A percentile compares a stretch with the other conserved stretches of the same genome.
Conservation (phyloP, 2,888 invertebrate species). For the Pammene aurita region DNA sequence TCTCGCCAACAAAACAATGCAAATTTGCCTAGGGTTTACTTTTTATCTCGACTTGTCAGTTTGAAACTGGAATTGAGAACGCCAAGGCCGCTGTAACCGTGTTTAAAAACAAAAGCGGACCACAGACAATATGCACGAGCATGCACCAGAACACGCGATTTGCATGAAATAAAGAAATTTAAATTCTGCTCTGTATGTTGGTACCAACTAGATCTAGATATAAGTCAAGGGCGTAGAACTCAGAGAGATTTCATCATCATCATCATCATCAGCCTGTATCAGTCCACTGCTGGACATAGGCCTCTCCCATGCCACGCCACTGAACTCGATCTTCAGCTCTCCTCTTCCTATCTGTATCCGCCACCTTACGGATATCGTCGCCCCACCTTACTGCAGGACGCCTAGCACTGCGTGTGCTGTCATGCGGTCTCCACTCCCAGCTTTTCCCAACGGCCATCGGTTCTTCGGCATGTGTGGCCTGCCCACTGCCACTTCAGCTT, state of each 20-base stretch:
- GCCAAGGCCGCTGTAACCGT: slow-evolving; percentile 31
- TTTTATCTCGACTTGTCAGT: slow-evolving; percentile 27
- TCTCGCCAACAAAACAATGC: slow-evolving; percentile 4
- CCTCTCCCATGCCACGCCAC: no score
- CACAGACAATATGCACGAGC: slow-evolving; percentile 36
- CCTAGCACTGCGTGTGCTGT: no score
- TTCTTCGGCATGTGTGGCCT: no score
- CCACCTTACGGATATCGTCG: no score
- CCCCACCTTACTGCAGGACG: no score
- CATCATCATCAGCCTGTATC: no score
- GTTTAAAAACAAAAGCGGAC: slow-evolving; percentile 41
- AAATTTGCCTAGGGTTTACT: slow-evolving; percentile 16
- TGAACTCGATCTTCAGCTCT: no score
- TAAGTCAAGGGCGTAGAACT: background rate
- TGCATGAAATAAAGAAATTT: slow-evolving; percentile 31
- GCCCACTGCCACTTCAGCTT: no score
- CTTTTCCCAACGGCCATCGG: no score
- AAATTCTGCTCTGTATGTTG: slow-evolving; percentile 25
- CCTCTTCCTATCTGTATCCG: no score
- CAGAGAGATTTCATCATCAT: slow-evolving; percentile 11
- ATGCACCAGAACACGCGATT: slow-evolving; percentile 26
- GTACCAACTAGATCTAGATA: slow-evolving; percentile 21
- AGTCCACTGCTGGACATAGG: no score
- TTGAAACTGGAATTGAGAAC: slow-evolving; percentile 21
- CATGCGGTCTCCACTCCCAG: no score